Percentiles rank a stretch among this genome's conserved stretches.
These are phyloP conservation scores for Hemitrygon akajei DNA, from an alignment of 2,797 vertebrate species.

Conservation along the genomic window DNA sequence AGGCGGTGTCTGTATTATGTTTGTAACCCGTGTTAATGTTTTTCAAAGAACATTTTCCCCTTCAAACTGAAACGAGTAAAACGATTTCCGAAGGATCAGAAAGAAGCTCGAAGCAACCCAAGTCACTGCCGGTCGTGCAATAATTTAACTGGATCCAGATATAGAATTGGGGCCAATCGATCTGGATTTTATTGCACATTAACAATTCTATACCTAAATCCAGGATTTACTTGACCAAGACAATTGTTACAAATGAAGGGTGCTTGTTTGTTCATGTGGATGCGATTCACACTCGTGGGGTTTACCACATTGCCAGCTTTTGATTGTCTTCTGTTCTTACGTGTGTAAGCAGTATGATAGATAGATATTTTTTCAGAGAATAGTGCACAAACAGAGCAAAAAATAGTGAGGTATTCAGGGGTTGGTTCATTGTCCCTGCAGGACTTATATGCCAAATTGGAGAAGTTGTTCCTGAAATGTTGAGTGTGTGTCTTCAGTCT, in stretches of 20 bases:
- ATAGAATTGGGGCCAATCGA: not conserved
- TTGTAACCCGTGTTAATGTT: not conserved
- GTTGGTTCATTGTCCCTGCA: too few relatives aligned
- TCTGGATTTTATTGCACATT: not conserved
- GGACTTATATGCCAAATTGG: too few relatives aligned
- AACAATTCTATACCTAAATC: not conserved
- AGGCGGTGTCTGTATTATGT: too few relatives aligned
- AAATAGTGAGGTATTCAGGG: too few relatives aligned
- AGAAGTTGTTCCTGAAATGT: too few relatives aligned
- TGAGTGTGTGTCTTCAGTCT: too few relatives aligned
- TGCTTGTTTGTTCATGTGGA: not conserved
- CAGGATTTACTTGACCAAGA: not conserved
- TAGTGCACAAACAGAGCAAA: too few relatives aligned
- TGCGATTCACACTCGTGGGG: not conserved
- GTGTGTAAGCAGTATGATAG: not conserved
- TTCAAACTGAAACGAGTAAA: too few relatives aligned
- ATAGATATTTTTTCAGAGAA: too few relatives aligned
- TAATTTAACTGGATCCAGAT: not conserved
- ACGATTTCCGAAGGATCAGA: too few relatives aligned
- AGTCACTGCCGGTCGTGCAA: too few relatives aligned
- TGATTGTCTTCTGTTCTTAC: not conserved
- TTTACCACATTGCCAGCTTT: not conserved
- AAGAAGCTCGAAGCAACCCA: too few relatives aligned
- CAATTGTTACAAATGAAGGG: not conserved
- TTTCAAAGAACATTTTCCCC: not conserved